A percentile compares a stretch with the other conserved stretches of the same genome.
Conservation (phyloP, 2,888 invertebrate species). For the Allacma fusca region DNA sequence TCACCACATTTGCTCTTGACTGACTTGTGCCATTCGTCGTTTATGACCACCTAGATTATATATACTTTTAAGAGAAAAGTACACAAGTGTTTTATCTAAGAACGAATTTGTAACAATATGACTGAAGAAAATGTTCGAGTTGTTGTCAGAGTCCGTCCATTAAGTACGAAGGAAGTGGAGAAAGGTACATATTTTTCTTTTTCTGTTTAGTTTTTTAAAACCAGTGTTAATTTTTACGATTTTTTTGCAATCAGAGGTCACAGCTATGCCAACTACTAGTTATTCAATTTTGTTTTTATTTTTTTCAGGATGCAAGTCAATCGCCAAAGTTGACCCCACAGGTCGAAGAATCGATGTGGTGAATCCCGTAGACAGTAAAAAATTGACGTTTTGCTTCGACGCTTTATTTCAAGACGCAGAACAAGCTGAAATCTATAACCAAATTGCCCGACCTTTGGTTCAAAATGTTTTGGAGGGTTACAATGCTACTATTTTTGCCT, state of each 20-base stretch:
- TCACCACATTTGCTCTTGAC: no score
- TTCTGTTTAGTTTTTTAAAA: not conserved
- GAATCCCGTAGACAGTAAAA: slow-evolving; percentile 36
- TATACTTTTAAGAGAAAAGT: not conserved
- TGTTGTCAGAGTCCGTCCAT: slow-evolving; percentile 91
- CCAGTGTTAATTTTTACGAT: not conserved
- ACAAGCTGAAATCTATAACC: slow-evolving; percentile 93
- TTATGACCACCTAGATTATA: not conserved
- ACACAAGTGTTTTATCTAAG: not conserved
- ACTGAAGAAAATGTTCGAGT: slow-evolving; percentile 95
- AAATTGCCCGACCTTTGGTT: slow-evolving; percentile 95
- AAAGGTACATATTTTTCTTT: slow-evolving; percentile 64
- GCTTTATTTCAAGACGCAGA: slow-evolving; percentile 88
- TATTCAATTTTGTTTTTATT: no score
- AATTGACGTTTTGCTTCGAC: slow-evolving; percentile 86
- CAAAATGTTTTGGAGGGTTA: slow-evolving; percentile 96
- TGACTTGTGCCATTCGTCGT: not conserved
- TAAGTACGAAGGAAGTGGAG: slow-evolving; percentile 83
- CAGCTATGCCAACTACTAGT: no score
- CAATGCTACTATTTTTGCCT: slow-evolving; percentile 92
- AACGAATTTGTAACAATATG: no score
- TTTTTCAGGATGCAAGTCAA: slow-evolving; percentile 30
- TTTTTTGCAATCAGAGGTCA: not conserved
- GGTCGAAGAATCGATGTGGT: slow-evolving; percentile 22
- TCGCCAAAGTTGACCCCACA: slow-evolving; percentile 11